Percentiles rank a stretch among this genome's conserved stretches.
Conservation (phyloP, 1,140 invertebrate species). For the Chionoecetes opilio region DNA sequence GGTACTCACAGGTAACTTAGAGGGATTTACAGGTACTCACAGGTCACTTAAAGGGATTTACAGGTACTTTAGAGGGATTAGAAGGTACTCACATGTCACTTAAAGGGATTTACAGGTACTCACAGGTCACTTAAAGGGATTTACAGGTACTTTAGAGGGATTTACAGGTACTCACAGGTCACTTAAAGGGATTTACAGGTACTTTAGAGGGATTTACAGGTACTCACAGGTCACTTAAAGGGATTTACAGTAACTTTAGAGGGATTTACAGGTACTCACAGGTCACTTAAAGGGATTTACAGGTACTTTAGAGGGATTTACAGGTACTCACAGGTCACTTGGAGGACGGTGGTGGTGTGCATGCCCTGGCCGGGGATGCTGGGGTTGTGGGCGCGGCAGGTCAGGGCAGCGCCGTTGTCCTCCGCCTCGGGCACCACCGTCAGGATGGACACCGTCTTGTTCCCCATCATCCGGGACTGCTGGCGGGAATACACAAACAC, state of each 20-base stretch:
- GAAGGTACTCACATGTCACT: slow-evolving; percentile 67
- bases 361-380: slow-evolving; percentile 49
- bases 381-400: slow-evolving; percentile 69
- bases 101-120: slow-evolving; percentile 65
- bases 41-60: slow-evolving; percentile 67
- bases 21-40: slow-evolving; percentile 69
- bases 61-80: too few relatives aligned
- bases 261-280: slow-evolving; percentile 71
- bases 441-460: slow-evolving; percentile 53
- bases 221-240: slow-evolving; percentile 72
- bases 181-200: too few relatives aligned
- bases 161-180: slow-evolving; percentile 63
- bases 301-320: too few relatives aligned
- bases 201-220: too few relatives aligned
- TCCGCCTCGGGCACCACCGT: slow-evolving; percentile 51
- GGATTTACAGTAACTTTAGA: too few relatives aligned
- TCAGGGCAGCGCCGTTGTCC: slow-evolving; percentile 72
- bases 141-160: too few relatives aligned
- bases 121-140: slow-evolving; percentile 69
- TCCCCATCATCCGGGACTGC: slow-evolving; percentile 62
- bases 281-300: slow-evolving; percentile 64
- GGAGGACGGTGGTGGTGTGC: slow-evolving; percentile 53
- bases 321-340: slow-evolving; percentile 69
- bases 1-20: slow-evolving; percentile 69
- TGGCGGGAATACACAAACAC: neutral